Evolutionary conservation across 92 coral and sea anemone genomes (phyloP).

Genomic region (Pocillopora grandis): DNA sequence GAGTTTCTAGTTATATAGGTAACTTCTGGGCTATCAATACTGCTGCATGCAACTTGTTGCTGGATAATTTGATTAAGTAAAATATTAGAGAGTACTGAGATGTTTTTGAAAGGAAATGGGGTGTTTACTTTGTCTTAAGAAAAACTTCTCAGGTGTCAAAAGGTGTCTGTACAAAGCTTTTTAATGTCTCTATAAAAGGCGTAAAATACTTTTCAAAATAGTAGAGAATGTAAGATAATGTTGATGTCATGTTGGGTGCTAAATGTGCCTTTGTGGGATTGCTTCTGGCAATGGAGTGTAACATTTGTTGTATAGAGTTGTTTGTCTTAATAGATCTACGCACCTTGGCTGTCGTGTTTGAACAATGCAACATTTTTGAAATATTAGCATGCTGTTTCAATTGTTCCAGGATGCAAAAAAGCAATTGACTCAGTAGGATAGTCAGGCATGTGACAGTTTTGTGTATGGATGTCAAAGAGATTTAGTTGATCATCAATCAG

Average conservation of each 20-base stretch:
- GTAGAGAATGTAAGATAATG: neutral
- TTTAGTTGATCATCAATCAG: conserved; percentile 15
- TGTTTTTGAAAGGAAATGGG: neutral
- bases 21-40: neutral
- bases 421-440: conserved; percentile 24
- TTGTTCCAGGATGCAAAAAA: conserved; percentile 22
- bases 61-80: neutral
- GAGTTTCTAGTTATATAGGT: neutral
- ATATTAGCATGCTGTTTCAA: conserved; percentile 15
- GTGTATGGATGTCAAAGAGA: conserved; percentile 26
- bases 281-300: neutral
- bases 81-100: neutral
- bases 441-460: conserved; percentile 13
- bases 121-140: neutral
- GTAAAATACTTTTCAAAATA: no score
- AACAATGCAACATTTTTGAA: conserved; percentile 4
- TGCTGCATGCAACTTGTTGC: neutral
- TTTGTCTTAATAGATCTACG: neutral
- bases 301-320: neutral
- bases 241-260: neutral
- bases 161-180: no score
- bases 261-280: neutral
- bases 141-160: neutral
- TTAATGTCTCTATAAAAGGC: no score
- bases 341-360: neutral